These are phyloP conservation scores for Champsocephalus esox DNA, from an alignment of 2,797 vertebrate genomes.

Conservation along the genomic window DNA sequence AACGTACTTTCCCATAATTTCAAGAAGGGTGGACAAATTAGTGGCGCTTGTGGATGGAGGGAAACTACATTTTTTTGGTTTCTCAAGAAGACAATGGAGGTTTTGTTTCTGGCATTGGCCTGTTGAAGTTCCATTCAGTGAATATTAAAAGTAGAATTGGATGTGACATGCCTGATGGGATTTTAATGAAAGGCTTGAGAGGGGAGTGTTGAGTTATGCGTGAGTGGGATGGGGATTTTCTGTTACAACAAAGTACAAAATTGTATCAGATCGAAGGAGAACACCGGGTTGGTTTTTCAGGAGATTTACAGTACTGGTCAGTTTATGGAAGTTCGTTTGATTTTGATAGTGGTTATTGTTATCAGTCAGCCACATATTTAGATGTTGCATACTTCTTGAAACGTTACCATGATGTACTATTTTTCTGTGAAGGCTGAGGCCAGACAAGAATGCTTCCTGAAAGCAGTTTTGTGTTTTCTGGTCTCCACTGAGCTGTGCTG, in stretches of 20 bases:
- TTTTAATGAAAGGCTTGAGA: conserved; percentile 62
- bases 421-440: conserved; percentile 30
- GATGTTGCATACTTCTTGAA: conserved; percentile 32
- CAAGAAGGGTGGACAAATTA: conserved; percentile 48
- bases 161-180: conserved; percentile 60
- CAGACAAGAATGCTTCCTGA: conserved; percentile 26
- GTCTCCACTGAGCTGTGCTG: conserved; percentile 20
- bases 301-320: conserved; percentile 43
- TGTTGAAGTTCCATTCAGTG: conserved; percentile 47
- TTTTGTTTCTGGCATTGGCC: conserved; percentile 52
- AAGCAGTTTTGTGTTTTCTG: conserved; percentile 26
- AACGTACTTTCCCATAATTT: conserved; percentile 26
- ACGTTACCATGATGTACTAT: conserved; percentile 27
- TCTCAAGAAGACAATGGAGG: conserved; percentile 52
- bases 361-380: conserved; percentile 39
- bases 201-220: conserved; percentile 53
- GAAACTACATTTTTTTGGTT: conserved; percentile 40
- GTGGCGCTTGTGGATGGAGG: conserved; percentile 33
- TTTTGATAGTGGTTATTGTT: conserved; percentile 27
- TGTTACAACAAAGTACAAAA: conserved; percentile 28
- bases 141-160: conserved; percentile 59
- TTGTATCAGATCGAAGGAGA: conserved; percentile 37
- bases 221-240: conserved; percentile 39
- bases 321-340: conserved; percentile 24
- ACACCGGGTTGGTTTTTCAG: conserved; percentile 34